Conservation (phyloP, 2,888 invertebrate genomes). For the Agriotes lineatus region DNA sequence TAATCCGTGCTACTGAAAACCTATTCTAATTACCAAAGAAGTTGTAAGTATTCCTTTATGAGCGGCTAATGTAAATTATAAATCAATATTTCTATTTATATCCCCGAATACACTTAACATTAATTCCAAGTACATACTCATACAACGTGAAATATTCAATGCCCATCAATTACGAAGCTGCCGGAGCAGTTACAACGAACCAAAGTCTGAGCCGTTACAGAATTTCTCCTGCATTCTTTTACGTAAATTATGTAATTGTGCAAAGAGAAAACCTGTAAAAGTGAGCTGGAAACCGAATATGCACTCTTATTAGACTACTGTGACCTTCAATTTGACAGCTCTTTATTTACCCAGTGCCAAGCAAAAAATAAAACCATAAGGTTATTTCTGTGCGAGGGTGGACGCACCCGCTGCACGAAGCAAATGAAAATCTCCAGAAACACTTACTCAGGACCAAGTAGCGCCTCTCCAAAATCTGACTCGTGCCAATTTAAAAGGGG, state of each 20-base stretch:
- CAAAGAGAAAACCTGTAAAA: slow-evolving; percentile 1
- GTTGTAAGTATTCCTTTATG: slow-evolving; percentile 6
- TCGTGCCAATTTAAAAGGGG: slow-evolving; percentile 31
- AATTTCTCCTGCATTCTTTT: slow-evolving; percentile 12
- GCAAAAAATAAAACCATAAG: not conserved
- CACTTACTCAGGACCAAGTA: not conserved
- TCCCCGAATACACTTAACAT: too few relatives aligned
- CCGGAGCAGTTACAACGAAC: too few relatives aligned
- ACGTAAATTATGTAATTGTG: not conserved
- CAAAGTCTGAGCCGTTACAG: too few relatives aligned
- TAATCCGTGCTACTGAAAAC: too few relatives aligned
- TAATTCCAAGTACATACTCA: not conserved
- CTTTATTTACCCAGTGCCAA: not conserved
- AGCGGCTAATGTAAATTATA: not conserved
- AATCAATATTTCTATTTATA: slow-evolving; percentile 24
- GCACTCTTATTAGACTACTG: not conserved
- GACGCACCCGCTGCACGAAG: not conserved
- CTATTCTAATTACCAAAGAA: not conserved
- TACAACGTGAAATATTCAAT: too few relatives aligned
- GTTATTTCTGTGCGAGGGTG: not conserved
- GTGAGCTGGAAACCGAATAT: not conserved
- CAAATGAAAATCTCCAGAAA: not conserved
- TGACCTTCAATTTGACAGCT: slow-evolving; percentile 21
- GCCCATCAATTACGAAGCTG: too few relatives aligned
- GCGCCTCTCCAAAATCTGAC: slow-evolving; percentile 2